A percentile compares a stretch with the other conserved stretches of the same genome.
These are phyloP conservation scores for Scolopax bukidnonensis DNA, from an alignment of 2,797 vertebrate species.

Conservation along the genomic window DNA sequence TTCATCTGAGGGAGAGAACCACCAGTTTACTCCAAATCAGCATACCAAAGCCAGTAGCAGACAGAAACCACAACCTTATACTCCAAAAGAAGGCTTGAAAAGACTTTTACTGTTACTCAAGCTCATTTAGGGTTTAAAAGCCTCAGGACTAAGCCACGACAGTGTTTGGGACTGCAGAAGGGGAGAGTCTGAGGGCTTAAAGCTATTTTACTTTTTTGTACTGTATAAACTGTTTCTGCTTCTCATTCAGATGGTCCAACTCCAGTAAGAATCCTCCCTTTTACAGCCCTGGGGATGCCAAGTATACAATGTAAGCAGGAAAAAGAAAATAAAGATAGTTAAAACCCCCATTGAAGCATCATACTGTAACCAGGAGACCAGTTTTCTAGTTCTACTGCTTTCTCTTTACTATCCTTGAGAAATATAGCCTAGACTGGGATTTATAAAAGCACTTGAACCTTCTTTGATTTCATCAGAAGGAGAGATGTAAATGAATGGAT, in stretches of 20 bases:
- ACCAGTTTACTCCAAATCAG: neutral
- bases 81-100: neutral
- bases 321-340: neutral
- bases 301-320: neutral
- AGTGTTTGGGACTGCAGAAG: neutral
- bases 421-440: neutral
- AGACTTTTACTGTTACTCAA: neutral
- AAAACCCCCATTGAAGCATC: neutral
- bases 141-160: neutral
- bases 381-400: neutral
- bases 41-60: neutral
- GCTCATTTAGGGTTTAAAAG: neutral
- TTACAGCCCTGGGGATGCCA: neutral
- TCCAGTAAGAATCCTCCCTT: neutral
- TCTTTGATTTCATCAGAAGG: neutral
- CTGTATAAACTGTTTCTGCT: neutral
- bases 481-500: neutral
- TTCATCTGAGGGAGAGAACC: neutral
- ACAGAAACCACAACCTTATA: neutral
- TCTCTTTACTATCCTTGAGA: neutral
- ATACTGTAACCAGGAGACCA: neutral
- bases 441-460: neutral
- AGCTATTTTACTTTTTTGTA: neutral
- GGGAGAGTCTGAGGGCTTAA: neutral
- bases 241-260: neutral